Evolutionary conservation across 1,140 invertebrate genomes (phyloP), one percentile per base, ranked within the genome.

Genomic region (Penaeus indicus): DNA sequence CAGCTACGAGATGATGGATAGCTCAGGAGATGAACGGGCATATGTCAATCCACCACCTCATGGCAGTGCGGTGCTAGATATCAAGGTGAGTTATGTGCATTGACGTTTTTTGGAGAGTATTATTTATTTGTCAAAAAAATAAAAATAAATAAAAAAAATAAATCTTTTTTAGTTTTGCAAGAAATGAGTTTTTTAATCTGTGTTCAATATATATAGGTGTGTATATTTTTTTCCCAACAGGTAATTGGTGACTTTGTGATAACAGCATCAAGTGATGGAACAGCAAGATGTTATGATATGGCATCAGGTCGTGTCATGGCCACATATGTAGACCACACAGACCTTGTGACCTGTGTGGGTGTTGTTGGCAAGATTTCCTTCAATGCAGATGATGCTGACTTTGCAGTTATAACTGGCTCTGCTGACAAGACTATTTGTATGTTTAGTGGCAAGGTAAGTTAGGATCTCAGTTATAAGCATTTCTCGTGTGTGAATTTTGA

Each of bases 361-460:
- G 86, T 89, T 16, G 63, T 90, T 22, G 90, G 88, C 54, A 42
- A 64, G 22, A 86, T 89, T 18, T 38, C 32, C 47, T 89, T 88
- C 69, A 54, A 18, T 16, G 3, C 63, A n/a, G 88, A 78, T 18
- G 21, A 54, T 13, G 67, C 80, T 7, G 80, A 82, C 32, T 91
- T 90, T 78, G 32, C 80, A 42, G 90, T 91, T 22, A 63, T 91
- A 27, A 90, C 90, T 38, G 90, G 90, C 27, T 88, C 90, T 13
- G 86, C 84, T n/a, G 90, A 91, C 61, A 80, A 87, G 21, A 80
- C 86, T 19, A 67, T 91, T 25, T 84, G 82, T 60, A 86, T 91
- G 21, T 91, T 88, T 38, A 87, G 85, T 84, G 90, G 88, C 54
- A 84, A 89, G 89, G 90, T 91, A 64, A 77, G 19, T 60, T 7